phyloP scores from a whole-genome alignment of 2,113 vertebrate species.

The Anser brachyrhynchus region DNA sequence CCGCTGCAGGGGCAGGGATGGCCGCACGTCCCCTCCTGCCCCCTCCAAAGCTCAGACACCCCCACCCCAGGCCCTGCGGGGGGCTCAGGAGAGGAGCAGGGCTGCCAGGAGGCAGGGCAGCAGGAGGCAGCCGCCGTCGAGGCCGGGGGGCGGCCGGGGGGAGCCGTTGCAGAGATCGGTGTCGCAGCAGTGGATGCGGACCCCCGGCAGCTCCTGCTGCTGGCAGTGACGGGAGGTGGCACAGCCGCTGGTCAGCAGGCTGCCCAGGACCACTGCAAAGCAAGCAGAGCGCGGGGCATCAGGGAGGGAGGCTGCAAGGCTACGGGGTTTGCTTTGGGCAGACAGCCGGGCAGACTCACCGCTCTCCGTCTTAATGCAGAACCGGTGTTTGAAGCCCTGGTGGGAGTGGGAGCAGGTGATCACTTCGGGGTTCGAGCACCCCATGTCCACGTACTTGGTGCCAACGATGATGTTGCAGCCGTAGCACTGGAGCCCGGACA shows the following conservation, averaged over 20 bases:
- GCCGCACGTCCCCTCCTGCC: not conserved
- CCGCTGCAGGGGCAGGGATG: accelerated
- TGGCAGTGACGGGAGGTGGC: slow-evolving; percentile 92
- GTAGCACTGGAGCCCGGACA: slow-evolving; percentile 86
- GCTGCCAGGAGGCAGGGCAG: not conserved
- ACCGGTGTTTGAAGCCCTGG: slow-evolving; percentile 92
- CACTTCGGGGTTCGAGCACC: slow-evolving; percentile 88
- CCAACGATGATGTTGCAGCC: slow-evolving; percentile 90
- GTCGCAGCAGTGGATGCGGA: slow-evolving; percentile 89
- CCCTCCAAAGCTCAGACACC: accelerated
- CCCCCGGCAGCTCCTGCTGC: slow-evolving; percentile 89
- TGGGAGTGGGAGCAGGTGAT: slow-evolving; percentile 91
- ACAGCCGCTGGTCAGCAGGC: slow-evolving; percentile 88
- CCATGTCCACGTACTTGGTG: slow-evolving; percentile 85
- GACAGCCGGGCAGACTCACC: slow-evolving; percentile 75
- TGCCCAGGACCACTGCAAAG: slow-evolving; percentile 84
- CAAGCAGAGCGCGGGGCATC: not conserved
- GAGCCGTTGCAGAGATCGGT: slow-evolving; percentile 82
- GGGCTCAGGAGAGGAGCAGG: slow-evolving; percentile 39
- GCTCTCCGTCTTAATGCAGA: slow-evolving; percentile 93
- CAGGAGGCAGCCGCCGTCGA: not conserved
- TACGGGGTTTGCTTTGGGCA: too few relatives aligned
- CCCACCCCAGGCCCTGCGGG: not conserved
- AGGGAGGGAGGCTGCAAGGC: not conserved
- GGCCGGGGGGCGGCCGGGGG: not conserved